A percentile compares a stretch with the other conserved stretches of the same genome.
phyloP scores from a whole-genome alignment of 2,113 vertebrate species.

The Misgurnus anguillicaudatus region DNA sequence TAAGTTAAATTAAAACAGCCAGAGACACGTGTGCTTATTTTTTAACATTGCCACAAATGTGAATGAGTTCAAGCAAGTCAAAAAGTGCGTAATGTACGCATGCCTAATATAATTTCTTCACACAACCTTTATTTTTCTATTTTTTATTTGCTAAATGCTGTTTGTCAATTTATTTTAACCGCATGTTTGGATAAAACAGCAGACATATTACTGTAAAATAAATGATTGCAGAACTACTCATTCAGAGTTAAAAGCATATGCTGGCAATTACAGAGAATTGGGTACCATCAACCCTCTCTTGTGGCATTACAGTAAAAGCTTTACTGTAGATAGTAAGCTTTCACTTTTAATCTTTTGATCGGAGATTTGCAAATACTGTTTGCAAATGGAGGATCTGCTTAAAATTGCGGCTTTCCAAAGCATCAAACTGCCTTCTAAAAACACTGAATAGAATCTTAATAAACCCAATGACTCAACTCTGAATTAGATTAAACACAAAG shows the following conservation, averaged over 20 bases:
- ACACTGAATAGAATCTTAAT: constrained; percentile 22
- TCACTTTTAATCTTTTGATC: constrained; percentile 35
- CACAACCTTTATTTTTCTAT: background rate
- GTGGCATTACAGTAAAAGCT: constrained; percentile 51
- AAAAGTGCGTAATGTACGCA: constrained; percentile 16
- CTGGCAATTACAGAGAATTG: constrained; percentile 34
- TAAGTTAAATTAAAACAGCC: constrained; percentile 40
- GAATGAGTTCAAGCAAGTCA: constrained; percentile 26
- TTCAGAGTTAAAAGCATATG: background rate
- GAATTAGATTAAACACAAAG: constrained; percentile 28
- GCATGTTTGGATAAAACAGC: background rate
- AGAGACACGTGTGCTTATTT: constrained; percentile 30
- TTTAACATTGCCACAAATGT: constrained; percentile 9
- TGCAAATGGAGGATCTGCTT: background rate
- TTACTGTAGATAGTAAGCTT: constrained; percentile 23
- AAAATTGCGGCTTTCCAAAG: constrained; percentile 36
- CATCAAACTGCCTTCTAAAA: constrained; percentile 24
- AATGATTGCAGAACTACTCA: background rate
- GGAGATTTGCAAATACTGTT: constrained; percentile 44
- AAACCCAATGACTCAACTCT: background rate
- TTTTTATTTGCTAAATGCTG: background rate
- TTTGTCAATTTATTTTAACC: background rate
- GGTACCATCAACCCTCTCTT: background rate
- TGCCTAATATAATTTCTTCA: background rate
- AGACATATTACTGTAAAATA: background rate